Evolutionary conservation across 2,888 invertebrate species (phyloP), one percentile per base, ranked within the genome.

Genomic region (Caenorhabditis angaria): DNA sequence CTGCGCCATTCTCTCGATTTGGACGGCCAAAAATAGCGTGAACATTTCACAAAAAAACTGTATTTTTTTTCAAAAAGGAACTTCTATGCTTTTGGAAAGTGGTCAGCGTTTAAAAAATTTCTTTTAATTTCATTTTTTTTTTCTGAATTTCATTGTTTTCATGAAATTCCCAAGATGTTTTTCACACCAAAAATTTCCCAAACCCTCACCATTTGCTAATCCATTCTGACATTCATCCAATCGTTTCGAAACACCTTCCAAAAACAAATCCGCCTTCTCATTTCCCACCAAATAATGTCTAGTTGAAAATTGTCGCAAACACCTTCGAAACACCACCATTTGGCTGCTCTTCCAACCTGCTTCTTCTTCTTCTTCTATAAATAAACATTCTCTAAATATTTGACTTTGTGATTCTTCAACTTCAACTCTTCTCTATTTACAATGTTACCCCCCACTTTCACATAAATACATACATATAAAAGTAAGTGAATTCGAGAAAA

Each of bases 181-280:
- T 10, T 8, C 10, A 32, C 32, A 32, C 32, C 32, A 32, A 32
- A 48, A 48, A n/a, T 48, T 48, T 48, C 20, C 18, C 18, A 20
- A 18, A 35, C 14, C 14, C 28, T 54, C n/a, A 66, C 61, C 61
- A 48, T 18, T 62, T n/a, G 35, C 27, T 29, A 29, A 35, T 32
- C 72, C 72, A 14, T 51, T 65, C 47, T 67, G 63, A 18, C 61
- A 61, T 24, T 72, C 50, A 54, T 61, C 54, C 22, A 67, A 41
- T 10, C 67, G 63, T 14, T 65, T 61, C 3, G 29, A 50, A 24
- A 72, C 65, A 14, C 25, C 48, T 54, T 61, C 61, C 50, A 72
- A 48, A 24, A 72, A 57, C 50, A 47, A 53, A 20, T 72, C 61
- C 8, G 61, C 72, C 20, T 66, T 66, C 56, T 63, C 71, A 50